A percentile compares a stretch with the other conserved stretches of the same genome.
These are phyloP conservation scores for Agrotis clavis DNA, from an alignment of 2,888 invertebrate species.

Conservation along the genomic window DNA sequence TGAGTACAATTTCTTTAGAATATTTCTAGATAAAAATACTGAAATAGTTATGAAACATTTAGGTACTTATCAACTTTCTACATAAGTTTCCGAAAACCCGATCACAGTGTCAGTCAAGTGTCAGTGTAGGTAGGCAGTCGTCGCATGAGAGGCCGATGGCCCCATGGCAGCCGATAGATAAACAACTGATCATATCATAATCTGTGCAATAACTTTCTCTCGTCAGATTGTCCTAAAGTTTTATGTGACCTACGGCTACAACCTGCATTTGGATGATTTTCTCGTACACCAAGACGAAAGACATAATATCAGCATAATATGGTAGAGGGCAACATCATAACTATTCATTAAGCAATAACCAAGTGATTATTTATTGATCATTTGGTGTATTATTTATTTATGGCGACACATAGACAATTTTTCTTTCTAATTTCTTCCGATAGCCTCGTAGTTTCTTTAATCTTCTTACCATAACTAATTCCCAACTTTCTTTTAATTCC, in stretches of 20 bases:
- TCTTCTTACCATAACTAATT: constrained; percentile 12
- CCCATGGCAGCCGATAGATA: background rate
- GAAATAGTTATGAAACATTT: too few relatives aligned
- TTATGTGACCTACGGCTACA: background rate
- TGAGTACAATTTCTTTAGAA: too few relatives aligned
- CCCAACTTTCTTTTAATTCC: constrained; percentile 55
- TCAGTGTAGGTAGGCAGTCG: constrained; percentile 7
- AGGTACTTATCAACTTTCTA: too few relatives aligned
- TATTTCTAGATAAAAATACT: too few relatives aligned
- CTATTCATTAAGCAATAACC: too few relatives aligned
- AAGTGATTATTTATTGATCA: too few relatives aligned
- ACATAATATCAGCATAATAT: background rate
- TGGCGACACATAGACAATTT: too few relatives aligned
- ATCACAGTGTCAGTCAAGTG: background rate
- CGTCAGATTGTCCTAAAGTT: background rate
- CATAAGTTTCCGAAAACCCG: constrained; percentile 9
- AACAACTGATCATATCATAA: constrained; percentile 11
- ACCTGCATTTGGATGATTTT: background rate
- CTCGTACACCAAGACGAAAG: constrained; percentile 1
- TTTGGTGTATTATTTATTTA: too few relatives aligned
- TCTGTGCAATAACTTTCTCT: constrained; percentile 16
- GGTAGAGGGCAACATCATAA: too few relatives aligned
- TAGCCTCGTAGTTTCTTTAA: too few relatives aligned
- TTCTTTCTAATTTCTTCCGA: background rate
- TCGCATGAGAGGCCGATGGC: background rate